phyloP scores from a whole-genome alignment of 92 coral and sea anemone species.

The Hydrozoanthus gracilis region DNA sequence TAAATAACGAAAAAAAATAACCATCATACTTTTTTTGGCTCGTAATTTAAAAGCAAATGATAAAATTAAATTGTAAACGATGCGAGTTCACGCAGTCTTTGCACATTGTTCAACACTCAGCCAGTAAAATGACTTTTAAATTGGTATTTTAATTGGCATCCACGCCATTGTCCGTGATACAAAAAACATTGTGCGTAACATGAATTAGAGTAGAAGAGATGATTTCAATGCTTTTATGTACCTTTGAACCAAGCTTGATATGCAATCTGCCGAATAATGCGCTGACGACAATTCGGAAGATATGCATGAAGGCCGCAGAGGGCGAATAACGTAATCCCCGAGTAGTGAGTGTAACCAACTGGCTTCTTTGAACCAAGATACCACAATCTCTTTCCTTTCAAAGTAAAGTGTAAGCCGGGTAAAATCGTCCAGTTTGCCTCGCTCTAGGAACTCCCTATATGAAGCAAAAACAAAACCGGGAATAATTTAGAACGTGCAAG shows the following conservation, averaged over 20 bases:
- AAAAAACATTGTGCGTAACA: not conserved
- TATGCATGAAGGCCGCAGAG: constrained; percentile 90
- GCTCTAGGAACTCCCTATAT: constrained; percentile 89
- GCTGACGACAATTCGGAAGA: constrained; percentile 91
- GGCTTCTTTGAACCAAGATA: constrained; percentile 99
- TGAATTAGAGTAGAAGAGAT: not conserved
- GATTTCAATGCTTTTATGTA: constrained; percentile 31
- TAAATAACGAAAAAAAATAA: not conserved
- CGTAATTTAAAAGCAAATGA: not conserved
- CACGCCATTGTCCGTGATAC: constrained; percentile 1
- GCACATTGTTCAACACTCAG: not conserved
- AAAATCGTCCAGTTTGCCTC: constrained; percentile 91
- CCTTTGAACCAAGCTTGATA: constrained; percentile 94
- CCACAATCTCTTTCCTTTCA: constrained; percentile 96
- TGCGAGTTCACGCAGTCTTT: not conserved
- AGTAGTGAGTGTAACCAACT: constrained; percentile 94
- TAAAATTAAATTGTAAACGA: not conserved
- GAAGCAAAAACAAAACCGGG: constrained; percentile 7
- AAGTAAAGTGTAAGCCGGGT: constrained; percentile 89
- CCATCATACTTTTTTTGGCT: not conserved
- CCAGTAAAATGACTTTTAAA: constrained; percentile 11
- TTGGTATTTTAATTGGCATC: not conserved
- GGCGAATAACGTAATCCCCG: constrained; percentile 92
- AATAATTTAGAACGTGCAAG: not conserved
- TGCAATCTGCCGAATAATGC: constrained; percentile 90